A percentile compares a stretch with the other conserved stretches of the same genome.
phyloP scores from a whole-genome alignment of 2,797 vertebrate genomes.

The Sebastes baramenuke region DNA sequence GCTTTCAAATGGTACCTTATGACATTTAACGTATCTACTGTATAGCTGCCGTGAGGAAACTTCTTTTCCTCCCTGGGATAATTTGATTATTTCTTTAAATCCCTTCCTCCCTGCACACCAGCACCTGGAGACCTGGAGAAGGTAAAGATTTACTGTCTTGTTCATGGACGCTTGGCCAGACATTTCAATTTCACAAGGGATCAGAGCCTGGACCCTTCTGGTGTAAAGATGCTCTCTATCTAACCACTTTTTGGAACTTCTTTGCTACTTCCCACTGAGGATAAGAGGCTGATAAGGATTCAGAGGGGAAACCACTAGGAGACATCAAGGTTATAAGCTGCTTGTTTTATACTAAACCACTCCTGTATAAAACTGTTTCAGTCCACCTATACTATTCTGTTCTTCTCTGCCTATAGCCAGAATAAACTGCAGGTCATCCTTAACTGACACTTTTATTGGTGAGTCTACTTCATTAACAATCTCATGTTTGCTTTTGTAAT shows the following conservation, averaged over 20 bases:
- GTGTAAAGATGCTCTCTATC: neutral
- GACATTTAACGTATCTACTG: neutral
- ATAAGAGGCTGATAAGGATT: conserved; percentile 16
- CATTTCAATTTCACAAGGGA: conserved; percentile 26
- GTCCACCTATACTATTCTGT: neutral
- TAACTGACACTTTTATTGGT: neutral
- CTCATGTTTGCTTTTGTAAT: neutral
- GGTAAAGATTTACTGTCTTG: conserved; percentile 19
- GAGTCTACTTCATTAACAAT: neutral
- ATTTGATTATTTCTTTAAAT: conserved; percentile 7
- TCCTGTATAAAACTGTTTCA: neutral
- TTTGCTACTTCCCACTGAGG: neutral
- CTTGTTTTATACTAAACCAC: neutral
- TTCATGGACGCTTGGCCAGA: neutral
- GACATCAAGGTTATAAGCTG: neutral
- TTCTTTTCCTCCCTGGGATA: neutral
- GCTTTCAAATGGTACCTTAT: neutral
- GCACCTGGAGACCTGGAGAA: conserved; percentile 16
- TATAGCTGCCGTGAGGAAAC: neutral
- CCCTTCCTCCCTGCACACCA: neutral
- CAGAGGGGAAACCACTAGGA: neutral
- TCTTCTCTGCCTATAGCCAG: neutral
- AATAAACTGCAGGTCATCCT: neutral
- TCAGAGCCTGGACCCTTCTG: neutral
- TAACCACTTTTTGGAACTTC: conserved; percentile 6